Conservation (phyloP, 2,888 invertebrate genomes). For the Pyrochroa serraticornis region DNA sequence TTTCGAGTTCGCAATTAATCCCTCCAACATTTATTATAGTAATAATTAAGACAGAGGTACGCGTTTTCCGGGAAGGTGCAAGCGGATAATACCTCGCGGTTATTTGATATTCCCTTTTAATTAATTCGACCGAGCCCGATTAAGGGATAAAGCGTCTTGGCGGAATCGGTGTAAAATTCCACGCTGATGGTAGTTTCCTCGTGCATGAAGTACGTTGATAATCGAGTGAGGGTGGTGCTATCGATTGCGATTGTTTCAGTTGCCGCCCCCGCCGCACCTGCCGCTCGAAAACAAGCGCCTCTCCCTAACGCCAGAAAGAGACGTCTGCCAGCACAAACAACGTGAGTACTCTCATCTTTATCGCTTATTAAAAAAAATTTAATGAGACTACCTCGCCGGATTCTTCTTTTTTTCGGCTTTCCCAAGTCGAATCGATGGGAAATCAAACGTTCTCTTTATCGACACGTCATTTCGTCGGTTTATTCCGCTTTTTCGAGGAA, state of each 20-base stretch:
- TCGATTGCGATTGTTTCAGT: conserved; percentile 58
- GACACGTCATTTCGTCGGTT: too few relatives aligned
- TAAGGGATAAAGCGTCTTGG: neutral
- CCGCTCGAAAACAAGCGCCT: conserved; percentile 69
- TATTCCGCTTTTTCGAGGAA: too few relatives aligned
- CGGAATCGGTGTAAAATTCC: too few relatives aligned
- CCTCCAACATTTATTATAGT: neutral
- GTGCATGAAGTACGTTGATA: conserved; percentile 26
- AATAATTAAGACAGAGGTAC: neutral
- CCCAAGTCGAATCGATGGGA: too few relatives aligned
- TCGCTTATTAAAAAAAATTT: neutral
- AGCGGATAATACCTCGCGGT: neutral
- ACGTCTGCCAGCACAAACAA: conserved; percentile 12
- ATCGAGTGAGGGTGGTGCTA: conserved; percentile 29
- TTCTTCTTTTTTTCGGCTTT: too few relatives aligned
- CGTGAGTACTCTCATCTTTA: neutral
- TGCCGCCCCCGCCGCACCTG: conserved; percentile 76
- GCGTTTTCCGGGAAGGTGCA: neutral
- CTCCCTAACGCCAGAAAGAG: conserved; percentile 46
- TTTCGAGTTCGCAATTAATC: neutral
- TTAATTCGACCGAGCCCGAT: neutral
- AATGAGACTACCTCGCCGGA: neutral
- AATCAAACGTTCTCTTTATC: too few relatives aligned
- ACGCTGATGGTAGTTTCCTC: conserved; percentile 2
- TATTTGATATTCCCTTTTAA: conserved; percentile 2